Conservation (phyloP, 2,797 vertebrate genomes). For the Sebastes trivittatus region DNA sequence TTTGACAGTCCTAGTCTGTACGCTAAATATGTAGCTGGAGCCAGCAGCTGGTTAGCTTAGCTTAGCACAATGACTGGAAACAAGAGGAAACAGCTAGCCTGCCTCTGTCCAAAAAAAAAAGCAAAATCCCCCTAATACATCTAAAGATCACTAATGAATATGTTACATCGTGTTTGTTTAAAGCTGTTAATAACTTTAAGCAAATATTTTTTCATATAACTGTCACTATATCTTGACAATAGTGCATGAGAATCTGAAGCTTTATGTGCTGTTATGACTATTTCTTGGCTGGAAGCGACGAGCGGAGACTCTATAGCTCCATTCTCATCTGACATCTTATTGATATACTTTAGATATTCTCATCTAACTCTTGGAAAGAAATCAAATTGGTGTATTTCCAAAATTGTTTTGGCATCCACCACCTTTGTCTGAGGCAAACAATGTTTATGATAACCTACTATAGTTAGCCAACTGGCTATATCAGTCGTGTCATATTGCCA, state of each 20-base stretch:
- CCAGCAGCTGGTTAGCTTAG: neutral
- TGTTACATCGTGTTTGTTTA: no score
- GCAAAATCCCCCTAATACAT: neutral
- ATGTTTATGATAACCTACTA: no score
- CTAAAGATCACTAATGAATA: neutral
- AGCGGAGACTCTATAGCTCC: neutral
- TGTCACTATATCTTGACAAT: no score
- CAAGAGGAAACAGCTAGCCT: neutral
- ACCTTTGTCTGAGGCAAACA: no score
- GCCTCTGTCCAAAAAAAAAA: neutral
- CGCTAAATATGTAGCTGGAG: accelerated
- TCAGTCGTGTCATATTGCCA: no score
- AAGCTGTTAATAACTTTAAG: no score
- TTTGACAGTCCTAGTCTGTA: neutral
- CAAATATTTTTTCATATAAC: no score
- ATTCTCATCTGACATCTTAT: neutral
- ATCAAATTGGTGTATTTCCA: no score
- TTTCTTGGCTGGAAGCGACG: neutral
- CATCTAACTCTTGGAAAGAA: no score
- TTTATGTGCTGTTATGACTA: neutral
- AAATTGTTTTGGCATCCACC: no score
- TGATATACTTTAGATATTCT: no score
- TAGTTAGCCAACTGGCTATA: no score
- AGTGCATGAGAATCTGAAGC: neutral
- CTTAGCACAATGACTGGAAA: neutral